Percentiles rank a stretch among this genome's conserved stretches.
phyloP scores from a whole-genome alignment of 2,113 vertebrate genomes.

The Pholis gunnellus region DNA sequence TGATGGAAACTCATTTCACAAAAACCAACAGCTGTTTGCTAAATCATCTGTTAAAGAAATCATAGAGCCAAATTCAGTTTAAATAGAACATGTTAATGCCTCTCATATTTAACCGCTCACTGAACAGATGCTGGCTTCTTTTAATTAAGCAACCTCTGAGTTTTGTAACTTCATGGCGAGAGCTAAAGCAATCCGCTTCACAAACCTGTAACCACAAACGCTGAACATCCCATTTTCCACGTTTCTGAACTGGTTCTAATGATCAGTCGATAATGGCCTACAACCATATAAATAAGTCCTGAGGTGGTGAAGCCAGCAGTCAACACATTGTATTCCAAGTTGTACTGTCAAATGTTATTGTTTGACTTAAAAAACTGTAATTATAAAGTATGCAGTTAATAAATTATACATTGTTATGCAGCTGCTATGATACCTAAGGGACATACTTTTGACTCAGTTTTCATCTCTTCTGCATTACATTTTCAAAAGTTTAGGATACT shows the following conservation, averaged over 20 bases:
- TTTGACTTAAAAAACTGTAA: slow-evolving; percentile 21
- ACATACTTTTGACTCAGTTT: slow-evolving; percentile 24
- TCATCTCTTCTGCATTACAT: slow-evolving; percentile 20
- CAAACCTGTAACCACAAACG: slow-evolving; percentile 74
- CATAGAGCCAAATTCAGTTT: slow-evolving; percentile 68
- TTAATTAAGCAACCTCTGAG: slow-evolving; percentile 80
- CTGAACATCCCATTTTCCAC: slow-evolving; percentile 78
- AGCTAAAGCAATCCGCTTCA: slow-evolving; percentile 71
- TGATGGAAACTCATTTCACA: slow-evolving; percentile 57
- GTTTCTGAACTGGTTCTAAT: slow-evolving; percentile 78
- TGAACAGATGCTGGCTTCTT: slow-evolving; percentile 79
- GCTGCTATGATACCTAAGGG: slow-evolving; percentile 1
- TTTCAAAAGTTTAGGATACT: slow-evolving; percentile 25
- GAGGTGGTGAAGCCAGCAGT: slow-evolving; percentile 39
- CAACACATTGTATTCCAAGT: slow-evolving; percentile 46
- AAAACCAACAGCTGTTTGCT: slow-evolving; percentile 79
- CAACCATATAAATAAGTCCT: slow-evolving; percentile 53
- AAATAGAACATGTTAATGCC: slow-evolving; percentile 74
- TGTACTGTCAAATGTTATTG: slow-evolving; percentile 25
- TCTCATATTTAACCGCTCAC: slow-evolving; percentile 75
- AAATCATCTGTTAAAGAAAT: slow-evolving; percentile 83
- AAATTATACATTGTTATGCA: slow-evolving; percentile 3
- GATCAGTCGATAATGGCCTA: slow-evolving; percentile 69
- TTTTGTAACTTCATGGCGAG: slow-evolving; percentile 70
- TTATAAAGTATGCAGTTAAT: slow-evolving; percentile 4